Base-by-base conservation (phyloP, 2,113 vertebrate species). In the Pelecanus crispus region DNA sequence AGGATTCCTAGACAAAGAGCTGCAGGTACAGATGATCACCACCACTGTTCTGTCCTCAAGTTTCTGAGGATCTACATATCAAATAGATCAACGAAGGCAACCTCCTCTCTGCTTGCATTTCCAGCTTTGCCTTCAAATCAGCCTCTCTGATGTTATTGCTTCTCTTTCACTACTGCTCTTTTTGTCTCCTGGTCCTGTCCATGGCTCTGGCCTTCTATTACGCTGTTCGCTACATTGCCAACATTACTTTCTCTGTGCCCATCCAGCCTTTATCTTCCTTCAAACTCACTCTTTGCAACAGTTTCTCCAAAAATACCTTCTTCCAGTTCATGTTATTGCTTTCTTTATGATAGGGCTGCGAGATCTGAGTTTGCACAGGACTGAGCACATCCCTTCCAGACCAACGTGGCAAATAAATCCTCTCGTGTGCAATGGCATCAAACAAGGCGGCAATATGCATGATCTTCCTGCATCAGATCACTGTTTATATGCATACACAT, bases 161-260 rank as follows among this genome's bases (percentile, higher is more conserved):
- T 13, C 59, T 62, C 80, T 88, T n/a, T 42, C 65, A 18, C 55
- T 34, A 56, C 77, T 49, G 52, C 44, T 93, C 17, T 47, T 62
- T 56, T 4, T 47, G 84, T 75, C 56, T 66, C 55, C 63, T 38
- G 55, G 6, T 45, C 59, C 59, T 42, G 52, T 29, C 56, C 56
- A 6, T 1, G 0, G 36, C 82, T 40, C 75, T 40, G 29, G 16
- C 59, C n/a, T 62, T 34, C 15, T 0, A 18, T 21, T 34, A 26
- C 0, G 0, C 55, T 6, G 0, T 28, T 86, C 40, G 42, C 71
- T 53, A 70, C 31, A 36, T 2, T 52, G 20, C 21, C 80, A 86
- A 13, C 11, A 19, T 6, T 7, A 12, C 22, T 79, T 62, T 0
- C 63, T 24, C 73, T 40, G 34, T 17, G 52, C 61, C 52, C n/a